These are phyloP conservation scores for Andrena hattorfiana DNA, from an alignment of 2,888 invertebrate species.

Conservation along the genomic window DNA sequence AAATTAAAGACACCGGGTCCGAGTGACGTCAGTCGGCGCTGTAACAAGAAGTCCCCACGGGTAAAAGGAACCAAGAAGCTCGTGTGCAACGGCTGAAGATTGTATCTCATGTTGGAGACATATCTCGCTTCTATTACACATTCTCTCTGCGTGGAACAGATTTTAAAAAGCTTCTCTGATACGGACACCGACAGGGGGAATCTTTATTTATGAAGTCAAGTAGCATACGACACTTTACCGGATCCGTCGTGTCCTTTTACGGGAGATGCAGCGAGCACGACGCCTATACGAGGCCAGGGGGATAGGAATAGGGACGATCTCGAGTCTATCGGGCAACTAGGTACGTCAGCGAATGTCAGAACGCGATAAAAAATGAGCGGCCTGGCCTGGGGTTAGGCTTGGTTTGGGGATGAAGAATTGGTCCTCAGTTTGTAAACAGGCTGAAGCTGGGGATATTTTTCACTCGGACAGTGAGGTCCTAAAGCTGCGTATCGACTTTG, in stretches of 20 bases:
- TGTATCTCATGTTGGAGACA: slow-evolving; percentile 39
- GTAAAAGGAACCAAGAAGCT: slow-evolving; percentile 48
- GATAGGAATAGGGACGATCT: slow-evolving; percentile 22
- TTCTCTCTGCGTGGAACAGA: slow-evolving; percentile 76
- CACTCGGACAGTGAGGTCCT: not conserved
- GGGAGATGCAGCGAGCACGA: slow-evolving; percentile 18
- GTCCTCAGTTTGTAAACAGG: not conserved
- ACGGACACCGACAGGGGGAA: slow-evolving; percentile 66
- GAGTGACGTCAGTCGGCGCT: slow-evolving; percentile 11
- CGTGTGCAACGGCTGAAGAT: slow-evolving; percentile 37
- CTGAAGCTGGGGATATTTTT: not conserved
- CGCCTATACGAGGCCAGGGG: not conserved
- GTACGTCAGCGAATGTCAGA: slow-evolving; percentile 10
- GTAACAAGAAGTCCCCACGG: slow-evolving; percentile 25
- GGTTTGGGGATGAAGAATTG: not conserved
- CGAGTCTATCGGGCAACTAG: slow-evolving; percentile 36
- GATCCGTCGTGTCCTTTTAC: slow-evolving; percentile 63
- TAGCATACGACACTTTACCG: slow-evolving; percentile 68
- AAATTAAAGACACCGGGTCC: slow-evolving; percentile 32
- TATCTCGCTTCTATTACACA: slow-evolving; percentile 72
- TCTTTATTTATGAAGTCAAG: slow-evolving; percentile 79
- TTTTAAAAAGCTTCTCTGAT: slow-evolving; percentile 76
- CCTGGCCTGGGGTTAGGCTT: not conserved
- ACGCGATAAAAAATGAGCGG: slow-evolving; percentile 1
- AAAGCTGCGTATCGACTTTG: no score